These are phyloP conservation scores for Cataglyphis livida DNA, from an alignment of 2,888 invertebrate genomes.

Conservation along the genomic window DNA sequence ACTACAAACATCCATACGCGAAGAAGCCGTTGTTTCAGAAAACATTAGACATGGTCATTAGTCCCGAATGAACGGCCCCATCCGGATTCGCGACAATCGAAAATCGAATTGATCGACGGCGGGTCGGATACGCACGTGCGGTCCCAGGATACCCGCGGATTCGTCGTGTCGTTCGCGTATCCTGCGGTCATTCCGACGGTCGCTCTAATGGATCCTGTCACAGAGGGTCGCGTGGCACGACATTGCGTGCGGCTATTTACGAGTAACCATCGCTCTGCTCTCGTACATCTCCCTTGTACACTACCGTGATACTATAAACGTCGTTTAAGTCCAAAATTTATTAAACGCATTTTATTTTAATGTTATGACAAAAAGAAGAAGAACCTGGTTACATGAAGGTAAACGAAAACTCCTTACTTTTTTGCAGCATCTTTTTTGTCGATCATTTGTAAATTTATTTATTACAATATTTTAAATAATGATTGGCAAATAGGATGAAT, in stretches of 20 bases:
- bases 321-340: conserved; percentile 26
- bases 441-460: background rate
- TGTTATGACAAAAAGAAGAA: background rate
- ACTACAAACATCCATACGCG: conserved; percentile 18
- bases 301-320: conserved; percentile 18
- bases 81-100: conserved; percentile 47
- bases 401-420: background rate
- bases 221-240: conserved; percentile 66
- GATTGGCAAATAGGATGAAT: background rate
- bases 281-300: conserved; percentile 64
- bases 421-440: background rate
- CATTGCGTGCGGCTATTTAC: conserved; percentile 72
- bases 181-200: conserved; percentile 65
- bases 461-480: background rate
- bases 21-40: conserved; percentile 54
- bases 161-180: conserved; percentile 36
- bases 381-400: background rate
- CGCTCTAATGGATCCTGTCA: conserved; percentile 68
- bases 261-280: conserved; percentile 57
- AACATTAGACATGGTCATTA: conserved; percentile 71
- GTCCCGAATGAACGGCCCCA: conserved; percentile 2
- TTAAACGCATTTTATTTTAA: background rate
- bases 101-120: conserved; percentile 66
- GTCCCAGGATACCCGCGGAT: background rate
- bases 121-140: conserved; percentile 55